phyloP scores from a whole-genome alignment of 2,113 vertebrate species.

The Theristicus caerulescens region DNA sequence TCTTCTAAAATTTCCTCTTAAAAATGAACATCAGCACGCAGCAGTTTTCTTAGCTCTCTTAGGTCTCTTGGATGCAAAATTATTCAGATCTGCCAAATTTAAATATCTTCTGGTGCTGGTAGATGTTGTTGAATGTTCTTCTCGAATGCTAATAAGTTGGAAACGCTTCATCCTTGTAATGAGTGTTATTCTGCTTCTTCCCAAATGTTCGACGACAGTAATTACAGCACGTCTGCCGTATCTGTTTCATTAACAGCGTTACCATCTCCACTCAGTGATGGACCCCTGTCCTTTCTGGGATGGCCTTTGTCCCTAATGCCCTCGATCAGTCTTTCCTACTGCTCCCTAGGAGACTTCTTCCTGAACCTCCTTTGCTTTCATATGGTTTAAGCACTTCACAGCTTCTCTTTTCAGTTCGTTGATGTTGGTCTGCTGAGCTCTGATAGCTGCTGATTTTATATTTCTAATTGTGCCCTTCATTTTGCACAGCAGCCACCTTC shows the following conservation, averaged over 20 bases:
- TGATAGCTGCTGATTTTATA: not conserved
- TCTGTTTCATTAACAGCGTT: not conserved
- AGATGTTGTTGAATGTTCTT: constrained; percentile 21
- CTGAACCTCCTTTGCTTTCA: not conserved
- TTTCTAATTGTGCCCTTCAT: not conserved
- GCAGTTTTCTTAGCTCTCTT: constrained; percentile 6
- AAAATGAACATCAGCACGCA: not conserved
- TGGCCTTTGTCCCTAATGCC: not conserved
- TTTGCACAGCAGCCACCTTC: not conserved
- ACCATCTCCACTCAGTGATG: not conserved
- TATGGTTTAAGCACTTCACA: not conserved
- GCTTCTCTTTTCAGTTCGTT: not conserved
- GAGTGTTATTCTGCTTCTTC: not conserved
- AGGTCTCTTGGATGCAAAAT: constrained; percentile 21
- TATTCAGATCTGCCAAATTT: constrained; percentile 27
- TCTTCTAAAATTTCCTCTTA: not conserved
- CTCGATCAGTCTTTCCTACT: not conserved
- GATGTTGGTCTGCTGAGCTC: not conserved
- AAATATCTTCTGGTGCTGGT: constrained; percentile 29
- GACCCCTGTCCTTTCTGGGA: not conserved
- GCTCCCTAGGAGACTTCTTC: not conserved
- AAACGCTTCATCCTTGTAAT: not conserved
- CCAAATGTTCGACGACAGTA: not conserved
- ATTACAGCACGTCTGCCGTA: not conserved
- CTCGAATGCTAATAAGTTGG: constrained; percentile 17